Evolutionary conservation across 2,888 invertebrate species (phyloP).

Genomic region (Slavum lentiscoides): DNA sequence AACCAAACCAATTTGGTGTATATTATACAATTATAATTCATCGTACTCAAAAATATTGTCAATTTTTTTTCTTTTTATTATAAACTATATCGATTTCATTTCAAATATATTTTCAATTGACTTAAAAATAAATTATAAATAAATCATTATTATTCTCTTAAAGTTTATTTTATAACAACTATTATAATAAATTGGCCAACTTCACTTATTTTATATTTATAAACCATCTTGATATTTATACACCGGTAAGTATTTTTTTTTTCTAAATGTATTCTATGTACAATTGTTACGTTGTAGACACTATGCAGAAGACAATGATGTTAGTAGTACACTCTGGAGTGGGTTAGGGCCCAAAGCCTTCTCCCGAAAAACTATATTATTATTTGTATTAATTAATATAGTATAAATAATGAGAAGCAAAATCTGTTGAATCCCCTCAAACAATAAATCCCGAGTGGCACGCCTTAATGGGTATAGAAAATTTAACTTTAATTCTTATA

Average conservation of each 20-base stretch:
- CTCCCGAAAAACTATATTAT: too few species aligned
- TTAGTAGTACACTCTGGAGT: too few species aligned
- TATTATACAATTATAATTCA: conserved; percentile 31
- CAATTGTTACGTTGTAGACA: too few species aligned
- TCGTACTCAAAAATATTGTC: conserved; percentile 26
- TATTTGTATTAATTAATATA: too few species aligned
- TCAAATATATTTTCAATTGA: conserved; percentile 14
- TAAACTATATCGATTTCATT: conserved; percentile 15
- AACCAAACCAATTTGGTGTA: conserved; percentile 20
- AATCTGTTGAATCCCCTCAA: too few species aligned
- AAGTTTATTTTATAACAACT: conserved; percentile 6
- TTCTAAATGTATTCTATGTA: conserved; percentile 15
- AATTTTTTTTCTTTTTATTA: conserved; percentile 36
- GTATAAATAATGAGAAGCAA: too few species aligned
- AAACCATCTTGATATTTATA: neutral
- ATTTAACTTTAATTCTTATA: too few species aligned
- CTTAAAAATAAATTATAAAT: conserved; percentile 28
- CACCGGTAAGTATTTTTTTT: conserved; percentile 37
- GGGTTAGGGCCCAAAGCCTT: too few species aligned
- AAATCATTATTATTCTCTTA: neutral
- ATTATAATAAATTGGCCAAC: neutral
- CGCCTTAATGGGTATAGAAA: too few species aligned
- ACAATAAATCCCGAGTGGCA: too few species aligned
- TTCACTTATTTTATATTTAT: conserved; percentile 12
- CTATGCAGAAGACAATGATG: too few species aligned